Base-by-base conservation (phyloP, 2,797 vertebrate genomes). In the Sebastes taczanowskii region DNA sequence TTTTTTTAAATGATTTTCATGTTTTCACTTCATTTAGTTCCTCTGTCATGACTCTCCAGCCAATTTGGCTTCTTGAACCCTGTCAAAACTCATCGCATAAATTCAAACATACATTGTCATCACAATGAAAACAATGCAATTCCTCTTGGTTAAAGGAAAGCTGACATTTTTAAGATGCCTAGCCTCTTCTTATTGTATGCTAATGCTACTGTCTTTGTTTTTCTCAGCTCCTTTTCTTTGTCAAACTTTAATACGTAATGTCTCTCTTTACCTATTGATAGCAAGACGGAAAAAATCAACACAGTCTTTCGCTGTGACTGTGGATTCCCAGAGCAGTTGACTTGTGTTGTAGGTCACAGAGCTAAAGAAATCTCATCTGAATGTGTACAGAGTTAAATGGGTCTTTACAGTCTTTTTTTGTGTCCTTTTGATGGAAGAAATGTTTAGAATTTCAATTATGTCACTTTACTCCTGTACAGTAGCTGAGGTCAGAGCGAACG, bases 11-110 rank as follows among this genome's bases (percentile, higher is more conserved):
- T 16, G 18, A 34, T 70, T 65, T 72, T 66, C n/a, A 23, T 63
- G 56, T 85, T 58, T 83, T 81, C 9, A 62, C 32, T 64, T 67
- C 22, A 66, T 65, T 67, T 73, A 38, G 6, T 65, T 74, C 14
- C 13, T 76, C 29, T 23, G 25, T 61, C 13, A 56, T 2, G 70
- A n/a, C 22, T 71, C 68, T 53, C n/a, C 65, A 79, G 35, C 49
- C 52, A 61, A 4, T 34, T 35, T 20, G 25, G 29, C 64, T 67
- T 76, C 30, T 25, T 61, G 32, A 74, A 77, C 32, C 29, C 58
- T 49, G 32, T 75, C n/a, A 22, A 55, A 80, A 62, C 34, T 38
- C 55, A 66, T 63, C 2, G 1, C 6, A 49, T 35, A 1, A 18
- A 68, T 72, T 63, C 32, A 60, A 72, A 79, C 4, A 35, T 7